These are phyloP conservation scores for Oreocharis arfaki DNA, from an alignment of 2,113 vertebrate genomes.

Conservation along the genomic window DNA sequence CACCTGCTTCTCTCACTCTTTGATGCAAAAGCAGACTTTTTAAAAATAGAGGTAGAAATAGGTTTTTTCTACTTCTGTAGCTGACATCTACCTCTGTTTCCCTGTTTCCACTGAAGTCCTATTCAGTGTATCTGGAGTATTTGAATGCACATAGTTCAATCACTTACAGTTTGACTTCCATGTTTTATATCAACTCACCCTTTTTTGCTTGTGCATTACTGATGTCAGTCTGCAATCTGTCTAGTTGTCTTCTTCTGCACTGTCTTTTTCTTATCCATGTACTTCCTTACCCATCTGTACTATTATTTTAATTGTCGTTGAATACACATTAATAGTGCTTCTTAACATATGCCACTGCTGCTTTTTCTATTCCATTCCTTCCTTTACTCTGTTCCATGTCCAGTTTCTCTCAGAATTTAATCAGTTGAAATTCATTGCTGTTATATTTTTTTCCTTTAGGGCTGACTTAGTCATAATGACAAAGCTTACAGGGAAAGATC, in stretches of 20 bases:
- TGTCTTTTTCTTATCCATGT: not conserved
- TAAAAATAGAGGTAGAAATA: not conserved
- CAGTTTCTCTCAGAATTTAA: conserved; percentile 2
- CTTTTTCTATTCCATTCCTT: not conserved
- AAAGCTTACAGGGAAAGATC: not conserved
- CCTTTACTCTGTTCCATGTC: not conserved
- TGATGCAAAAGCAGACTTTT: not conserved
- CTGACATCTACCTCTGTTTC: not conserved
- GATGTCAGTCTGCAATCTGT: not conserved
- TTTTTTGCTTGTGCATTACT: not conserved
- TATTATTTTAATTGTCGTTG: conserved; percentile 6
- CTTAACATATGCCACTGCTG: not conserved
- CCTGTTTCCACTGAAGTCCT: not conserved
- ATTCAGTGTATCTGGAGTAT: not conserved
- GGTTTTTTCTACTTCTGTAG: not conserved
- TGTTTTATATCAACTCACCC: not conserved
- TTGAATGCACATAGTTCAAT: not conserved
- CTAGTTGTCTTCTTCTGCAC: conserved; percentile 6
- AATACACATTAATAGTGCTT: not conserved
- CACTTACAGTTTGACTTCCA: not conserved
- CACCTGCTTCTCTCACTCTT: not conserved
- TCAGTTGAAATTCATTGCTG: not conserved
- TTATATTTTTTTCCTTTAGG: not conserved
- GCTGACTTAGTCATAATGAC: conserved; percentile 7
- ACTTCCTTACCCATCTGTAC: conserved; percentile 46